Evolutionary conservation across 2,888 invertebrate species (phyloP).

Genomic region (Scrobipalpa costella): DNA sequence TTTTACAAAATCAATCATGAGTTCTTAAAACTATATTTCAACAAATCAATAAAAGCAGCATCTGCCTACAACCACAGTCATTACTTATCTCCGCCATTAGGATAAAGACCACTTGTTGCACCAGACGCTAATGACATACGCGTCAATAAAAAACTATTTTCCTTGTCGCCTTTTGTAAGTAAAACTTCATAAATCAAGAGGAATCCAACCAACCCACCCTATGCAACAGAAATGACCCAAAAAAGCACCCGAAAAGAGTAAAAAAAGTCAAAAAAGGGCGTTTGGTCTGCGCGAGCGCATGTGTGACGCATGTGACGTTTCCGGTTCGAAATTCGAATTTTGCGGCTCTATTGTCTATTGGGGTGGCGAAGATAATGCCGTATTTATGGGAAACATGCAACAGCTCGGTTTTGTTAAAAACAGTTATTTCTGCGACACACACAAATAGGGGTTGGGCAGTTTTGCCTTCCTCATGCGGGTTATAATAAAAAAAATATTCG

Average conservation of each 20-base stretch:
- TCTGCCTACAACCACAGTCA: slow-evolving; percentile 52
- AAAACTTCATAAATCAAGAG: slow-evolving; percentile 62
- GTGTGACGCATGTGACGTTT: slow-evolving; percentile 75
- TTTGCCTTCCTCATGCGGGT: slow-evolving; percentile 1
- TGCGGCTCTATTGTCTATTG: slow-evolving; percentile 56
- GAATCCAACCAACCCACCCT: slow-evolving; percentile 55
- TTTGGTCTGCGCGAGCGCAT: slow-evolving; percentile 63
- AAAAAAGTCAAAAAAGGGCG: slow-evolving; percentile 66
- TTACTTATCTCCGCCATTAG: slow-evolving; percentile 70
- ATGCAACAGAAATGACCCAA: slow-evolving; percentile 59
- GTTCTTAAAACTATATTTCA: slow-evolving; percentile 42
- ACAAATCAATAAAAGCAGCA: slow-evolving; percentile 60
- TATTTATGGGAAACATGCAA: slow-evolving; percentile 42
- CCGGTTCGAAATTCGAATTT: slow-evolving; percentile 69
- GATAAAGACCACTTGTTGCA: slow-evolving; percentile 62
- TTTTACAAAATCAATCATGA: background rate
- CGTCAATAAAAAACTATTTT: slow-evolving; percentile 32
- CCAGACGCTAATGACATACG: slow-evolving; percentile 48
- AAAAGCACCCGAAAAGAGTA: slow-evolving; percentile 46
- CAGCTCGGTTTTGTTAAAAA: slow-evolving; percentile 16
- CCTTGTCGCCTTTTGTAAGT: slow-evolving; percentile 30
- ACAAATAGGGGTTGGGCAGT: slow-evolving; percentile 3
- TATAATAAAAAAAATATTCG: too few species aligned
- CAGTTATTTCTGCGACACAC: slow-evolving; percentile 11
- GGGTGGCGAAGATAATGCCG: slow-evolving; percentile 51